These are phyloP conservation scores for Oenanthe melanoleuca DNA, from an alignment of 2,113 vertebrate species.

Conservation along the genomic window DNA sequence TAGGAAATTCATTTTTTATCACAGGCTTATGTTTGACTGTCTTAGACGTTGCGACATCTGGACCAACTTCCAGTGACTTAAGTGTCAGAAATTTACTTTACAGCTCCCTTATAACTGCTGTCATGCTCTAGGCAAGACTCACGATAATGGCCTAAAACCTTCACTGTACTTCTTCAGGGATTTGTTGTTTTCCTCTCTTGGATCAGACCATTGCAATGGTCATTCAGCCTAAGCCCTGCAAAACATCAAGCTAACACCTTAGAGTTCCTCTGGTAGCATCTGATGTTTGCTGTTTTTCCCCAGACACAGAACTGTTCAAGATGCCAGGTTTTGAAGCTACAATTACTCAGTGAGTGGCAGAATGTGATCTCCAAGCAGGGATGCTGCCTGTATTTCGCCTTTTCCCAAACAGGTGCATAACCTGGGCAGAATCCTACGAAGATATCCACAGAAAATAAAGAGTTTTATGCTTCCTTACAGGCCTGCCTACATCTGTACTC, in stretches of 20 bases:
- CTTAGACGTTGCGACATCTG: not conserved
- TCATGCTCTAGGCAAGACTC: not conserved
- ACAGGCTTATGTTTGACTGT: not conserved
- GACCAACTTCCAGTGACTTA: not conserved
- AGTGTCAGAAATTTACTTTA: not conserved
- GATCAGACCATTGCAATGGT: not conserved
- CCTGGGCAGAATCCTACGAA: accelerated
- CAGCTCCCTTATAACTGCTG: not conserved
- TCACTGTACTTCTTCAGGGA: not conserved
- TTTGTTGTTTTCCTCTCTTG: not conserved
- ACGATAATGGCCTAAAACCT: not conserved
- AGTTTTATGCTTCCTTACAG: not conserved
- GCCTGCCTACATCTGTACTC: not conserved
- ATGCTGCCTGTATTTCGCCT: not conserved
- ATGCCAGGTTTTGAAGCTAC: not conserved
- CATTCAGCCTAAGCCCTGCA: not conserved
- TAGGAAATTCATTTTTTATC: not conserved
- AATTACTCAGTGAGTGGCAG: not conserved
- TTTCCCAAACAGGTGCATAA: not conserved
- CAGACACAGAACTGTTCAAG: not conserved
- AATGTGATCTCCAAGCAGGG: not conserved
- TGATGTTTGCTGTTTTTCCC: not conserved
- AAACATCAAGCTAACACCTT: not conserved
- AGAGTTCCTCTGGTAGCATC: not conserved
- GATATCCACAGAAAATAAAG: accelerated